phyloP scores from a whole-genome alignment of 1,140 invertebrate species.

The Paramacrobiotus metropolitanus region DNA sequence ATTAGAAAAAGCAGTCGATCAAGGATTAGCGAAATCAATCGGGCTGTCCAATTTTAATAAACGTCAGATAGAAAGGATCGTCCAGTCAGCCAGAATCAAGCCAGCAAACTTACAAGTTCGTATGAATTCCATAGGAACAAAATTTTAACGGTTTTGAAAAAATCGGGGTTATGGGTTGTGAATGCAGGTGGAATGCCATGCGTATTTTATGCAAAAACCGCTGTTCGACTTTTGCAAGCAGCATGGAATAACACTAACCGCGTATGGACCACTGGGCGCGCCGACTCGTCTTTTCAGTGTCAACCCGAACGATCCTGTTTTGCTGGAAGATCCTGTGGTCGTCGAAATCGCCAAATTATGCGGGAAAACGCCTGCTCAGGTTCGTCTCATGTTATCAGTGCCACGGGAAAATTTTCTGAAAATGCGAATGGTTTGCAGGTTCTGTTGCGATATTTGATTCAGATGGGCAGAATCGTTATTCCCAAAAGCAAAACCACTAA shows the following conservation, averaged over 20 bases:
- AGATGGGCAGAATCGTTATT: conserved; percentile 45
- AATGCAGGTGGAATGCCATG: conserved; percentile 50
- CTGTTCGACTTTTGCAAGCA: conserved; percentile 44
- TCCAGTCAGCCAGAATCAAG: conserved; percentile 39
- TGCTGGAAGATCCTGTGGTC: conserved; percentile 33
- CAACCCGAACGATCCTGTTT: conserved; percentile 6
- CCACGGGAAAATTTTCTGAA: not conserved
- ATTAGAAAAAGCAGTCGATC: conserved; percentile 21
- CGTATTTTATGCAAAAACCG: conserved; percentile 50
- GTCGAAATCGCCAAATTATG: conserved; percentile 38
- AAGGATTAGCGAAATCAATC: conserved; percentile 31
- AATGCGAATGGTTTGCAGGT: too few relatives aligned
- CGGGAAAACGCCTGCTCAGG: conserved; percentile 40
- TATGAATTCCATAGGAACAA: not conserved
- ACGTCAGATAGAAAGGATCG: conserved; percentile 45
- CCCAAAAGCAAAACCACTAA: conserved; percentile 44
- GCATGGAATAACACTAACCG: conserved; percentile 45
- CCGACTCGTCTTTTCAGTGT: not conserved
- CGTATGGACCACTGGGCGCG: conserved; percentile 55
- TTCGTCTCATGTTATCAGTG: conserved; percentile 31
- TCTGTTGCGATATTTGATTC: conserved; percentile 31
- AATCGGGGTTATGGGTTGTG: not conserved
- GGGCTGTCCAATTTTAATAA: conserved; percentile 64
- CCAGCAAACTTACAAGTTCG: conserved; percentile 52
- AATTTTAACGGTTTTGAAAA: not conserved